Conservation (phyloP, 2,888 invertebrate genomes). For the Elaeidobius kamerunicus region DNA sequence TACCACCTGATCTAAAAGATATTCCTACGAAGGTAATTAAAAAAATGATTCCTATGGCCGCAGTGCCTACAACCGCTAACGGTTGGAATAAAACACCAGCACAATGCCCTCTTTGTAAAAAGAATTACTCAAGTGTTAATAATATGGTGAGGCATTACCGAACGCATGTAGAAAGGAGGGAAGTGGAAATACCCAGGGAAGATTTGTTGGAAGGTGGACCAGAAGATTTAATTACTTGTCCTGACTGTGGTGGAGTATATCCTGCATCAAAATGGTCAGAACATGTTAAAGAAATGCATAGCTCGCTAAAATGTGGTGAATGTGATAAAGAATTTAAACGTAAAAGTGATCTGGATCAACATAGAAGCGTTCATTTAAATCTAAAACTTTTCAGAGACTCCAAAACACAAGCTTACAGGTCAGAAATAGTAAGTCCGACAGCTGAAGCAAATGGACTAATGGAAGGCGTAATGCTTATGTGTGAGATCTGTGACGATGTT, state of each 20-base stretch:
- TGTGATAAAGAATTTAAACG: conserved; percentile 62
- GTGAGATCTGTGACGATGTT: conserved; percentile 58
- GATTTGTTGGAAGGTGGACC: conserved; percentile 51
- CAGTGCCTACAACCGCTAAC: conserved; percentile 16
- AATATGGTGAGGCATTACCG: conserved; percentile 59
- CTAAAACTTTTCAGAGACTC: conserved; percentile 66
- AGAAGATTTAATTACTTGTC: conserved; percentile 54
- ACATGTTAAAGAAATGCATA: conserved; percentile 56
- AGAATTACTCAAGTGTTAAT: conserved; percentile 55
- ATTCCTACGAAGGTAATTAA: conserved; percentile 34
- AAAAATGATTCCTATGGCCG: conserved; percentile 50
- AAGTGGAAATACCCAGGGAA: conserved; percentile 15
- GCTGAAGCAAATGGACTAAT: conserved; percentile 47
- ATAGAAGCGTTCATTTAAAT: conserved; percentile 63
- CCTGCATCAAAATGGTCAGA: conserved; percentile 57
- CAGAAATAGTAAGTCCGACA: conserved; percentile 53
- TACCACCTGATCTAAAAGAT: conserved; percentile 22
- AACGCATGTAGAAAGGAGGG: conserved; percentile 30
- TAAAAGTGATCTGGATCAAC: conserved; percentile 60
- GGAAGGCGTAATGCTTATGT: conserved; percentile 51
- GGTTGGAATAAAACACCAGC: conserved; percentile 24
- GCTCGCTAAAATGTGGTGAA: conserved; percentile 57
- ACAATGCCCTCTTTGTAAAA: conserved; percentile 56
- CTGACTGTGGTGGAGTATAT: conserved; percentile 59
- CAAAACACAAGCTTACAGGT: conserved; percentile 58